Conservation (phyloP, 1,140 invertebrate species). For the Physella acuta region DNA sequence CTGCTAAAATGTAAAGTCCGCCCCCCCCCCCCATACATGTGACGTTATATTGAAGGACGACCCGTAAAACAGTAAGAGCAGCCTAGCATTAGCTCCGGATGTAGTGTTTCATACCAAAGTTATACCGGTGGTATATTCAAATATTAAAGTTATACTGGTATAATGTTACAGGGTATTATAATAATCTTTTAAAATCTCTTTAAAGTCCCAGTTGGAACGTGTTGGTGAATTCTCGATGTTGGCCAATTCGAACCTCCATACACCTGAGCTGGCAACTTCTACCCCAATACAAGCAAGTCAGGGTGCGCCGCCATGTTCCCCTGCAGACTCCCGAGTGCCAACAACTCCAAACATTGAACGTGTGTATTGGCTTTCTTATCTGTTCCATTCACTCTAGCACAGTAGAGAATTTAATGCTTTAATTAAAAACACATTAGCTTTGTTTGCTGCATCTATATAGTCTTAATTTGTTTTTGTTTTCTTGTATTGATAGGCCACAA, state of each 20-base stretch:
- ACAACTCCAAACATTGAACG: conserved; percentile 1
- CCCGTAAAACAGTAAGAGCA: too few species aligned
- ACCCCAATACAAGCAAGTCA: not conserved
- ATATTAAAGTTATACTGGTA: not conserved
- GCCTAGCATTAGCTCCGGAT: too few species aligned
- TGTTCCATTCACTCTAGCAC: too few species aligned
- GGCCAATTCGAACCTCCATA: not conserved
- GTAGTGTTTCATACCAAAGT: not conserved
- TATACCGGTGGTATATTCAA: not conserved
- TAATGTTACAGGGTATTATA: not conserved
- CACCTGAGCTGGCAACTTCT: not conserved
- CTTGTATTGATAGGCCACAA: too few species aligned
- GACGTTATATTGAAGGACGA: too few species aligned
- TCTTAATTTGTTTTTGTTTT: too few species aligned
- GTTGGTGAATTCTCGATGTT: not conserved
- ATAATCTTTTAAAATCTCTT: not conserved
- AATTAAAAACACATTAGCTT: too few species aligned
- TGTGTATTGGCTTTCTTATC: not conserved
- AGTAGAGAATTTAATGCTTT: too few species aligned
- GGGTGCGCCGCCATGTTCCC: not conserved
- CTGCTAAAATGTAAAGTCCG: too few species aligned
- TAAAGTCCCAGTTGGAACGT: not conserved
- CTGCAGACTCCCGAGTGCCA: not conserved
- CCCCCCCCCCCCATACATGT: too few species aligned
- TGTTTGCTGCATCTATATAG: too few species aligned